phyloP scores from a whole-genome alignment of 1,140 invertebrate genomes.

The Coptotermes formosanus region DNA sequence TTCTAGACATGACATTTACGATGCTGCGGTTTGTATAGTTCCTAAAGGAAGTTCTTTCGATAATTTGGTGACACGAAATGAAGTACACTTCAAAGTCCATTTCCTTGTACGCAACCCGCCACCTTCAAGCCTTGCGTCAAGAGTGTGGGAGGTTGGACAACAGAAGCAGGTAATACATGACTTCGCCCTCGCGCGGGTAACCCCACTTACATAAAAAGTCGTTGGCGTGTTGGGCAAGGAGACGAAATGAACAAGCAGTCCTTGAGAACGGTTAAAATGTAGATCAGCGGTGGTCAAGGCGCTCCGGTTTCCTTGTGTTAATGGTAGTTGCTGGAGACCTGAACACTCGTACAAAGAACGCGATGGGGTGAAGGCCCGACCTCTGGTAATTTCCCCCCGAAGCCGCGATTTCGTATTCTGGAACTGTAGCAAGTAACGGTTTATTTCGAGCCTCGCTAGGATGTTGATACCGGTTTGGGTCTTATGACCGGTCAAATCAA shows the following conservation, averaged over 20 bases:
- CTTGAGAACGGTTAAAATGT: constrained; percentile 8
- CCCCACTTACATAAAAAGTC: not conserved
- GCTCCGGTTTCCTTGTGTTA: not conserved
- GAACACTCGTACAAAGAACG: not conserved
- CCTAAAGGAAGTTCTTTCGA: too few species aligned
- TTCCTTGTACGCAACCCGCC: too few species aligned
- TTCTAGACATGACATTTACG: too few species aligned
- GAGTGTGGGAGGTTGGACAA: not conserved
- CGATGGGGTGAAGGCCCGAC: not conserved
- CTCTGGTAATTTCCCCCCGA: not conserved
- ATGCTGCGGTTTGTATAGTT: too few species aligned
- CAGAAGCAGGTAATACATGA: not conserved
- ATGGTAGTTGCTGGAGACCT: not conserved
- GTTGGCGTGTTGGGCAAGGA: not conserved
- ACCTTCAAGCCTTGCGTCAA: too few species aligned
- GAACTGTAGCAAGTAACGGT: not conserved
- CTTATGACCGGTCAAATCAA: too few species aligned
- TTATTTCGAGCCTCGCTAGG: too few species aligned
- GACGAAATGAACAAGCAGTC: not conserved
- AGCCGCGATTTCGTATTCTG: not conserved
- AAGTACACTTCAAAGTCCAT: too few species aligned
- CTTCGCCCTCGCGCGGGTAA: not conserved
- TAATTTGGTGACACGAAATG: too few species aligned
- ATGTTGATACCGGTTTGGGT: too few species aligned
- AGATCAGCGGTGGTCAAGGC: not conserved